Percentiles rank a stretch among this genome's conserved stretches.
Evolutionary conservation across 2,888 invertebrate genomes (phyloP).

Genomic region (Protophormia terraenovae): DNA sequence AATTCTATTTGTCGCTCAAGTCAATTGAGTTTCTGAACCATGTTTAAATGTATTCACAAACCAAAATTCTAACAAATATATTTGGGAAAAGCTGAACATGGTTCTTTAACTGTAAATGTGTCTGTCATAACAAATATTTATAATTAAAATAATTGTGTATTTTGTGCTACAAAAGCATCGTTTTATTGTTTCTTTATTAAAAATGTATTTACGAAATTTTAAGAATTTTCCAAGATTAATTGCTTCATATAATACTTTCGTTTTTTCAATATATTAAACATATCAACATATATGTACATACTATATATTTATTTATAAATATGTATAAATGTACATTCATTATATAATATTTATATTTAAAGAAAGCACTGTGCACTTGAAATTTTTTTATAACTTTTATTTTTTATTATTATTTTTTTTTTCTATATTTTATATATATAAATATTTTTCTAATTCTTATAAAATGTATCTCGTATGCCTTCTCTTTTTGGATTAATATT

Average conservation of each 20-base stretch:
- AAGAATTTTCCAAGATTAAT: slow-evolving; percentile 18
- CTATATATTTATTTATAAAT: neutral
- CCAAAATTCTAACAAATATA: slow-evolving; percentile 2
- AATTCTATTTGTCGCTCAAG: slow-evolving; percentile 71
- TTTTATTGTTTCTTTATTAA: slow-evolving; percentile 29
- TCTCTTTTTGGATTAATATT: slow-evolving; percentile 38
- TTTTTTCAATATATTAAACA: neutral
- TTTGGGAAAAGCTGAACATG: slow-evolving; percentile 44
- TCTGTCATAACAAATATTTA: slow-evolving; percentile 49
- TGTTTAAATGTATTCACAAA: slow-evolving; percentile 43
- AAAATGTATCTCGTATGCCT: slow-evolving; percentile 38
- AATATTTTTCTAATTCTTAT: neutral
- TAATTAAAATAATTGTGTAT: slow-evolving; percentile 53
- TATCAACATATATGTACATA: neutral
- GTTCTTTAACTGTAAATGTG: slow-evolving; percentile 55
- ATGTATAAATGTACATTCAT: neutral
- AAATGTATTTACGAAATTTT: slow-evolving; percentile 33
- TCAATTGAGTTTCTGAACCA: slow-evolving; percentile 70
- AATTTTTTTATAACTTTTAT: slow-evolving; percentile 2
- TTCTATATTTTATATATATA: neutral
- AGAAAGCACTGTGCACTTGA: slow-evolving; percentile 46
- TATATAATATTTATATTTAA: neutral
- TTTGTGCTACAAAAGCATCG: slow-evolving; percentile 40
- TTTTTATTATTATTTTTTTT: slow-evolving; percentile 4
- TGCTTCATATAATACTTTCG: slow-evolving; percentile 36